Percentiles rank a stretch among this genome's conserved stretches.
Evolutionary conservation across 2,113 vertebrate species (phyloP).

Genomic region (Genyomyrus donnyi): DNA sequence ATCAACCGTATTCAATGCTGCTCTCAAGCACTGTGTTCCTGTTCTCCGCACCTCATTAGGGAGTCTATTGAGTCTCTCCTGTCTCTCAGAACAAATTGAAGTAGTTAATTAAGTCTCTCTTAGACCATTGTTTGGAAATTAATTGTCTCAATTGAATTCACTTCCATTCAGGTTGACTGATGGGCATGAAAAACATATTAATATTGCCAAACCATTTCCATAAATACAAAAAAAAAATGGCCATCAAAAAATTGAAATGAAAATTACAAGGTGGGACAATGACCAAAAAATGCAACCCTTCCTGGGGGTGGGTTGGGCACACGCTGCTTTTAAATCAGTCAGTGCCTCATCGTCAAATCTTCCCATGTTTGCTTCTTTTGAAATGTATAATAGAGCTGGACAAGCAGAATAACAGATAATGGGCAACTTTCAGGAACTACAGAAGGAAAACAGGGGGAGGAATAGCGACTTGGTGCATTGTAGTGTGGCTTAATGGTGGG

Average conservation of each 20-base stretch:
- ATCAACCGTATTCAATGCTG: background rate
- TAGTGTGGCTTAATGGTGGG: background rate
- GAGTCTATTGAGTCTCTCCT: slow-evolving; percentile 6
- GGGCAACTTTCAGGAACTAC: background rate
- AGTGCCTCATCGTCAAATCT: background rate
- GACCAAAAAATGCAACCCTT: background rate
- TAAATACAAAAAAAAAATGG: slow-evolving; percentile 7
- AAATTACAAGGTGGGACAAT: slow-evolving; percentile 9
- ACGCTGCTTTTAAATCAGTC: background rate
- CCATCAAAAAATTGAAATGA: background rate
- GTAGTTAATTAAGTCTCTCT: slow-evolving; percentile 15
- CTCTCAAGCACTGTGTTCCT: background rate
- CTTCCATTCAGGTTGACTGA: slow-evolving; percentile 4
- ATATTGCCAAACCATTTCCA: background rate
- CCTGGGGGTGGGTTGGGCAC: background rate
- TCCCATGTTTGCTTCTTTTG: background rate
- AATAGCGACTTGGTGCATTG: background rate
- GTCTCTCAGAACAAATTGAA: slow-evolving; percentile 9
- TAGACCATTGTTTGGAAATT: slow-evolving; percentile 17
- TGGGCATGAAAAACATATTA: slow-evolving; percentile 15
- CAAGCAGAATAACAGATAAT: background rate
- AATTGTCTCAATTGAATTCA: slow-evolving; percentile 14
- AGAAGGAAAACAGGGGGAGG: background rate
- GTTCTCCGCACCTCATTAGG: background rate
- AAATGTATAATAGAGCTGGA: background rate